These are phyloP conservation scores for Papilio dardanus DNA, from an alignment of 1,140 invertebrate genomes.

Conservation along the genomic window DNA sequence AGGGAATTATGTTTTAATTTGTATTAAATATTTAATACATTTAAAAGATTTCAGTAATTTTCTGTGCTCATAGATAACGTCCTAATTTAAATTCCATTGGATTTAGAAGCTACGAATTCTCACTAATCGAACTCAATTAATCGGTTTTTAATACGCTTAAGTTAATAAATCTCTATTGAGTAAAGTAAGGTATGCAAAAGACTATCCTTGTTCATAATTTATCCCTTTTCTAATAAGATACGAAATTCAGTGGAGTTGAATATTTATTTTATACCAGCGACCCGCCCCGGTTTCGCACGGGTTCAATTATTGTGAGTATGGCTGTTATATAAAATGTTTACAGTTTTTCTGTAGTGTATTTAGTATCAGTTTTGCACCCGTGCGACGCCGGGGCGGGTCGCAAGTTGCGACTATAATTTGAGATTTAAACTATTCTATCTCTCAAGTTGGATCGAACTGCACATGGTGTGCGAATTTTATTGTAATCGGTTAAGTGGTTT, in stretches of 20 bases:
- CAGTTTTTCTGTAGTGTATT: too few relatives aligned
- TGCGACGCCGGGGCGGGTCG: too few relatives aligned
- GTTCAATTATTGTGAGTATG: too few relatives aligned
- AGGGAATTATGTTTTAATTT: background rate
- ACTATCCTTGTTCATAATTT: conserved; percentile 9
- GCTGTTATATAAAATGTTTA: too few relatives aligned
- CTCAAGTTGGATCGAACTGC: too few relatives aligned
- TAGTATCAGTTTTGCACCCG: too few relatives aligned
- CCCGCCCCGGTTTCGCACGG: too few relatives aligned
- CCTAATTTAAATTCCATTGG: conserved; percentile 11
- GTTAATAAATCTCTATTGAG: conserved; percentile 24
- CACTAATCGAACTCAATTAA: conserved; percentile 28
- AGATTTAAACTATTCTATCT: too few relatives aligned
- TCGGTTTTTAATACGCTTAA: conserved; percentile 27
- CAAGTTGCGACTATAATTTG: too few relatives aligned
- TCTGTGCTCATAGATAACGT: conserved; percentile 1
- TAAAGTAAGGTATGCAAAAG: background rate
- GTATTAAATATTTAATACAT: background rate
- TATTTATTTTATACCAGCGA: too few relatives aligned
- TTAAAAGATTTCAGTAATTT: background rate
- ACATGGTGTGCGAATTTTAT: too few relatives aligned
- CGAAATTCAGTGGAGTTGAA: background rate
- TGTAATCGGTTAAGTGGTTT: too few relatives aligned
- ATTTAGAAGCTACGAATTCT: conserved; percentile 14
- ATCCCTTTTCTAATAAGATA: background rate